A percentile compares a stretch with the other conserved stretches of the same genome.
phyloP scores from a whole-genome alignment of 2,888 invertebrate genomes.

The Drosophila prolongata region DNA sequence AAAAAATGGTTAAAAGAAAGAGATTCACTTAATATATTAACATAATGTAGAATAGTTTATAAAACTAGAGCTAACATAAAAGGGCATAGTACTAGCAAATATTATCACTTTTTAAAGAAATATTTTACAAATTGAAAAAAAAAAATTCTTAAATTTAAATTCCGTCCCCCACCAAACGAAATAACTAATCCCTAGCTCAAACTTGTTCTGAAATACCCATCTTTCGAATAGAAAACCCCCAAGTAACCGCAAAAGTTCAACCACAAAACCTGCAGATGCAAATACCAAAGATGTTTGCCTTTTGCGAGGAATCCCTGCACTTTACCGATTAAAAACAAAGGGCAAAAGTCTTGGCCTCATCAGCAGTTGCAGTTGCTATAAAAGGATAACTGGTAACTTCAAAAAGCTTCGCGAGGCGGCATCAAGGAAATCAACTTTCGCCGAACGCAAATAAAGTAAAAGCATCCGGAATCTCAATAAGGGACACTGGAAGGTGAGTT shows the following conservation, averaged over 20 bases:
- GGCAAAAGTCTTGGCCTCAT: conserved; percentile 35
- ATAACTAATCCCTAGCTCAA: conserved; percentile 5
- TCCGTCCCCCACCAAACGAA: not conserved
- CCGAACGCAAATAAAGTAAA: conserved; percentile 70
- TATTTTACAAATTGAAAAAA: not conserved
- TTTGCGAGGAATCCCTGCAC: conserved; percentile 53
- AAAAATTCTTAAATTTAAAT: not conserved
- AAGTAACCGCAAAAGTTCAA: conserved; percentile 30
- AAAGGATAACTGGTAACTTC: conserved; percentile 53
- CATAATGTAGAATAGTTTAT: not conserved
- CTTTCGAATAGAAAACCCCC: not conserved
- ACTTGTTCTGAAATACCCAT: not conserved
- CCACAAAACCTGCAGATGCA: conserved; percentile 43
- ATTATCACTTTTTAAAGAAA: not conserved
- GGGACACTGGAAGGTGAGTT: conserved; percentile 4
- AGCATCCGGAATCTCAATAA: conserved; percentile 37
- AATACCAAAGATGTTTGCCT: conserved; percentile 43
- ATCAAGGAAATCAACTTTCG: conserved; percentile 57
- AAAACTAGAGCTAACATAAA: no score
- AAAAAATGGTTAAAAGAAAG: not conserved
- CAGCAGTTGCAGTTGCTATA: conserved; percentile 26
- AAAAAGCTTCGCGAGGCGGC: conserved; percentile 45
- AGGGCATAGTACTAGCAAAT: no score
- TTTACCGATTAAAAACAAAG: conserved; percentile 75
- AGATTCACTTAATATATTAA: not conserved